phyloP scores from a whole-genome alignment of 2,797 vertebrate genomes.

The Potorous gilbertii region DNA sequence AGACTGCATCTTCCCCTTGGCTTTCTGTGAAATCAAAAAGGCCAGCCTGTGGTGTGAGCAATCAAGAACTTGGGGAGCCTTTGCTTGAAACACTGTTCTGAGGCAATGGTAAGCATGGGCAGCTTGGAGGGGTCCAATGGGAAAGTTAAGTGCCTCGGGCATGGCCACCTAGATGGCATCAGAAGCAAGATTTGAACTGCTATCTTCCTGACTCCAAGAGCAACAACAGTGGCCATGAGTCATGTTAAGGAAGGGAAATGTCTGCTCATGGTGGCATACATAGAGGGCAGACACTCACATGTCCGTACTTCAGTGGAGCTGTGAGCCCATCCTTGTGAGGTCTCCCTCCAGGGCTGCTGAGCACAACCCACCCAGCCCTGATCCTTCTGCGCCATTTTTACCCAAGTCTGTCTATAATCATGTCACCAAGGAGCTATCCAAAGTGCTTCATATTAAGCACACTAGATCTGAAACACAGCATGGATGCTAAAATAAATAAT shows the following conservation, averaged over 20 bases:
- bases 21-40: constrained; percentile 76
- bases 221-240: neutral
- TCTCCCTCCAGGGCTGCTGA: neutral
- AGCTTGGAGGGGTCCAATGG: neutral
- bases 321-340: neutral
- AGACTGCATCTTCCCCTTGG: constrained; percentile 80
- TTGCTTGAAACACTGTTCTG: constrained; percentile 31
- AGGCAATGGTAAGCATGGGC: neutral
- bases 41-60: constrained; percentile 69
- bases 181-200: no score
- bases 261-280: neutral
- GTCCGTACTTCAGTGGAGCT: neutral
- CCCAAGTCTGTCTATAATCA: neutral
- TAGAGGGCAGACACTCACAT: neutral
- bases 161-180: neutral
- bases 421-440: neutral
- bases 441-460: neutral
- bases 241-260: neutral
- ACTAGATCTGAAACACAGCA: neutral
- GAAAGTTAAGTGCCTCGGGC: neutral
- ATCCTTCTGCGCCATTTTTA: neutral
- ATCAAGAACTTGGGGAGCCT: constrained; percentile 65
- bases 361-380: neutral
- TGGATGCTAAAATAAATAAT: neutral
- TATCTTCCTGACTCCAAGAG: neutral